Evolutionary conservation across 2,113 vertebrate species (phyloP), one percentile per base, ranked within the genome.

Genomic region (Phocoena phocoena): DNA sequence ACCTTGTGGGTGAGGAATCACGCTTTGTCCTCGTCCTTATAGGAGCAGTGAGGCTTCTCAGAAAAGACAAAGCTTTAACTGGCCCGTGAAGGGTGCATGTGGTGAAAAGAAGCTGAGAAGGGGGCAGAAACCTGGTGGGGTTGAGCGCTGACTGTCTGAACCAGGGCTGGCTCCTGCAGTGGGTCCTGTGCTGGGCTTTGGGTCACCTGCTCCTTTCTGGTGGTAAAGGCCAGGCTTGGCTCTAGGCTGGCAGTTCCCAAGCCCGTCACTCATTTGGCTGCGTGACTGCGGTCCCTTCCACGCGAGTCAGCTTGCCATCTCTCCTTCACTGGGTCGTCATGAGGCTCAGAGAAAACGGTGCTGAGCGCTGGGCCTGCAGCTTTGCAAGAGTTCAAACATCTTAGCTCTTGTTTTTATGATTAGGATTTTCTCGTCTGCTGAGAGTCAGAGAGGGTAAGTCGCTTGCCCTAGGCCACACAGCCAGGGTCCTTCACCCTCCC

Each of bases 401-500:
- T 79, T 26, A 55, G 81, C 25, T 44, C 3, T 38, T 8, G 7
- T 79, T 83, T 38, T 53, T 44, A 44, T 15, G 20, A 10, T 70
- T 60, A 91, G 53, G 53, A 50, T 89, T 94, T 93, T 77, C 33
- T 70, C 70, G 21, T 92, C 50, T 26, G 58, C 47, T 55, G 47
- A 88, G 70, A 58, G 26, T 92, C 65, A 92, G 67, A 92, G 67
- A 89, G 89, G 70, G 3, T 36, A 71, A 85, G 67, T 63, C 47
- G 36, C 4, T 83, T 62, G 71, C 31, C 14, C 15, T 0, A 58
- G 77, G 62, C 21, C 67, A 68, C 79, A 58, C 4, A 87, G 67
- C 44, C 62, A 65, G 53, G 25, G 60, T 38, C 31, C 1, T 53
- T 71, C 41, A 36, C 13, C 14, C 6, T 81, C n/a, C 3, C 20